Conservation (phyloP, 1,140 invertebrate genomes). For the Charaxes varanes region DNA sequence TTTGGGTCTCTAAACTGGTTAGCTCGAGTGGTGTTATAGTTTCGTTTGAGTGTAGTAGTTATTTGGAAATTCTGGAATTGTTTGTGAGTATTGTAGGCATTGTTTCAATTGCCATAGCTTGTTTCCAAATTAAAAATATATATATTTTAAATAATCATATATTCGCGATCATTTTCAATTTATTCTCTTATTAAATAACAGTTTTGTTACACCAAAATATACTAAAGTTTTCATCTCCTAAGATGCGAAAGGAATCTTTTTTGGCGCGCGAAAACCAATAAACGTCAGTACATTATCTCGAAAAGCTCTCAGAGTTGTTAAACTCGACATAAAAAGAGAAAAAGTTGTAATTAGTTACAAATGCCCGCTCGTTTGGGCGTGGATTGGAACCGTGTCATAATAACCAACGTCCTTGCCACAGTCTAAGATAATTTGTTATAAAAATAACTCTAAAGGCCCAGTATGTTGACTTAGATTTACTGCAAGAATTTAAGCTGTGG, state of each 20-base stretch:
- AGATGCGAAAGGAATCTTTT: constrained; percentile 10
- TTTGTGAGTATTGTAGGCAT: too few relatives aligned
- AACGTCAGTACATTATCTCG: constrained; percentile 24
- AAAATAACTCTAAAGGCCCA: background rate
- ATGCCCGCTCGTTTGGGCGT: constrained; percentile 14
- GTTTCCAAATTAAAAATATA: too few relatives aligned
- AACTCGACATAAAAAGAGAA: constrained; percentile 21
- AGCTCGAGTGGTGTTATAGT: too few relatives aligned
- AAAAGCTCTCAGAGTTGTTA: constrained; percentile 19
- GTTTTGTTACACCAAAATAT: too few relatives aligned
- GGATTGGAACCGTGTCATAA: constrained; percentile 13
- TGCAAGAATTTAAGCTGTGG: constrained; percentile 4
- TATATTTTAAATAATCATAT: too few relatives aligned
- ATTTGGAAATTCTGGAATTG: too few relatives aligned
- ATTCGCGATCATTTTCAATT: too few relatives aligned
- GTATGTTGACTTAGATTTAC: background rate
- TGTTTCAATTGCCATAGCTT: too few relatives aligned
- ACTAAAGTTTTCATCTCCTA: too few relatives aligned
- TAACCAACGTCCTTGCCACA: constrained; percentile 4
- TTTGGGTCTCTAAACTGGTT: too few relatives aligned
- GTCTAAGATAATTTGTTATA: background rate
- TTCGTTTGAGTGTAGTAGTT: too few relatives aligned
- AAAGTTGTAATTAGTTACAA: constrained; percentile 20
- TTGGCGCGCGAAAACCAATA: constrained; percentile 13
- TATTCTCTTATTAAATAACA: too few relatives aligned